phyloP scores from a whole-genome alignment of 2,888 invertebrate species.

The Tachystola acroxantha region DNA sequence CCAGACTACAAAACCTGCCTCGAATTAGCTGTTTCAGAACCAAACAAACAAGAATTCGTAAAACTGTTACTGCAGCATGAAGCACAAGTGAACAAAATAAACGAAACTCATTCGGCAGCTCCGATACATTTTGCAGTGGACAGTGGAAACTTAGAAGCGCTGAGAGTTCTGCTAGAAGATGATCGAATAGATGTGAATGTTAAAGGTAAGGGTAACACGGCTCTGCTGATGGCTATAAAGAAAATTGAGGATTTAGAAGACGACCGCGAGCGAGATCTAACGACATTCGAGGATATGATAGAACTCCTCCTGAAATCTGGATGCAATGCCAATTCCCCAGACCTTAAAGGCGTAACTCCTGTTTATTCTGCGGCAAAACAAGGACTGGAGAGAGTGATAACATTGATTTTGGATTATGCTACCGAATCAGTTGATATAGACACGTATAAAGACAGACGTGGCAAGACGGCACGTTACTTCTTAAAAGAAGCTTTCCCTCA shows the following conservation, averaged over 20 bases:
- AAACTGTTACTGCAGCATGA: slow-evolving; percentile 77
- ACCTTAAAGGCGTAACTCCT: slow-evolving; percentile 74
- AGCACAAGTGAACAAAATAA: slow-evolving; percentile 79
- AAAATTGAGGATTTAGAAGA: slow-evolving; percentile 69
- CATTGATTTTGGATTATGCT: slow-evolving; percentile 70
- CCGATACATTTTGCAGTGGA: slow-evolving; percentile 82
- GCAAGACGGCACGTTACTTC: slow-evolving; percentile 76
- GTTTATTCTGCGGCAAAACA: slow-evolving; percentile 80
- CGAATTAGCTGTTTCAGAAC: slow-evolving; percentile 75
- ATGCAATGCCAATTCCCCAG: slow-evolving; percentile 75
- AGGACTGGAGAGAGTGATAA: slow-evolving; percentile 71
- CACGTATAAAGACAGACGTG: slow-evolving; percentile 69
- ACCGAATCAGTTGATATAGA: slow-evolving; percentile 76
- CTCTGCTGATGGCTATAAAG: slow-evolving; percentile 72
- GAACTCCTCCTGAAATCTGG: slow-evolving; percentile 73
- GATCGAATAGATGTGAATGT: slow-evolving; percentile 69
- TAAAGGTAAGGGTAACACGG: slow-evolving; percentile 70
- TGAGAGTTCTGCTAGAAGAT: slow-evolving; percentile 65
- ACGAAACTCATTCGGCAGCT: slow-evolving; percentile 75
- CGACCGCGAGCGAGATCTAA: slow-evolving; percentile 57
- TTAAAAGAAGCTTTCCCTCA: slow-evolving; percentile 76
- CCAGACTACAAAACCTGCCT: slow-evolving; percentile 79
- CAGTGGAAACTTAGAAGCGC: slow-evolving; percentile 64
- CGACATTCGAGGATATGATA: slow-evolving; percentile 67
- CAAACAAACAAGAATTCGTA: slow-evolving; percentile 73